These are phyloP conservation scores for Cairina moschata DNA, from an alignment of 2,113 vertebrate genomes.

Conservation along the genomic window DNA sequence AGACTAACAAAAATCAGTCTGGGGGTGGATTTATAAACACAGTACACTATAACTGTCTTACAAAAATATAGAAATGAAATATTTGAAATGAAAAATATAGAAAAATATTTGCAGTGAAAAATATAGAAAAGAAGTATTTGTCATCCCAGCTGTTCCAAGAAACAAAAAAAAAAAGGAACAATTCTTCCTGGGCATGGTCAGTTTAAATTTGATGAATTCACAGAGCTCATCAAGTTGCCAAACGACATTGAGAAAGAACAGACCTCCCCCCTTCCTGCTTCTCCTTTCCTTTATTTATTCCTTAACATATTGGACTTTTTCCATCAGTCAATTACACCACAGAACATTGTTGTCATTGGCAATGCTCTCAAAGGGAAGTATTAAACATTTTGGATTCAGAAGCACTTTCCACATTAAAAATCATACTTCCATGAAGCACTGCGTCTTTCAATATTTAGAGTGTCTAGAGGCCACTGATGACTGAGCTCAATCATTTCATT, in stretches of 20 bases:
- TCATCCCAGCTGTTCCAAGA: slow-evolving; percentile 13
- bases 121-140: slow-evolving; percentile 34
- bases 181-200: slow-evolving; percentile 11
- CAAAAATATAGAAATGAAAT: slow-evolving; percentile 39
- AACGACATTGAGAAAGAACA: slow-evolving; percentile 61
- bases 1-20: slow-evolving; percentile 36
- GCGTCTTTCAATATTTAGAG: not conserved
- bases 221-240: slow-evolving; percentile 37
- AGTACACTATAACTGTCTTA: slow-evolving; percentile 15
- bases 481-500: not conserved
- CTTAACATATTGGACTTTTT: slow-evolving; percentile 2
- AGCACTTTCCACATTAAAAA: not conserved
- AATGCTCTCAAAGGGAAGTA: slow-evolving; percentile 7
- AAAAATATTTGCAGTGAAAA: not conserved
- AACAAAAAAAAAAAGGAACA: slow-evolving; percentile 13
- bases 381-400: slow-evolving; percentile 51
- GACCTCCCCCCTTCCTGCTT: not conserved
- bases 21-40: slow-evolving; percentile 38
- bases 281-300: not conserved
- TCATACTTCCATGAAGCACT: not conserved
- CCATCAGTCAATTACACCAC: slow-evolving; percentile 10
- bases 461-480: not conserved
- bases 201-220: slow-evolving; percentile 54
- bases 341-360: slow-evolving; percentile 37
- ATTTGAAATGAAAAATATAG: slow-evolving; percentile 39